Evolutionary conservation across 2,888 invertebrate genomes (phyloP), one percentile per base, ranked within the genome.

Genomic region (Eristalinus aeneus): DNA sequence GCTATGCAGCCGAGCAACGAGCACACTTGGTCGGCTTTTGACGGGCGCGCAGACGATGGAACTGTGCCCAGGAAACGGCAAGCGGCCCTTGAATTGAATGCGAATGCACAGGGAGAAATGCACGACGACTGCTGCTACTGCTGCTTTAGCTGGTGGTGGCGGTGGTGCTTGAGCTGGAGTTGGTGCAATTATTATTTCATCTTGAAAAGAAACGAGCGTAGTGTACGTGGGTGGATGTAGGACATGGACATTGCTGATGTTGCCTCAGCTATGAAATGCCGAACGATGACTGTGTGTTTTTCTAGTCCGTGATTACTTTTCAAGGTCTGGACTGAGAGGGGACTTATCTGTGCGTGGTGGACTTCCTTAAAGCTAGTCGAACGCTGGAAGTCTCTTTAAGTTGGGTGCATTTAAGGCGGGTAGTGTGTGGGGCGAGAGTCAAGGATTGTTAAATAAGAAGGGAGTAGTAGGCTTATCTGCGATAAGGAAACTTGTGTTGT

Each of bases 41-140:
- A 79, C 39, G 60, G 34, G 65, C 58, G 22, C 61, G 36, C 63
- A 16, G 34, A 65, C 65, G 65, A 56, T 16, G 39, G 56, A 23
- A 27, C 12, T 6, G 20, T n/a, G 34, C 32, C 65, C 65, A 58
- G 69, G 46, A 65, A 72, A 16, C 16, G 16, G 46, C 16, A 46
- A 46, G 16, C 46, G 68, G 65, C 71, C 65, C 80, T 76, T 72
- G 72, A 80, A 80, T 79, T 84, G 68, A 74, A 74, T 65, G 74
- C 22, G 64, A 78, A 27, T 27, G 64, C 11, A 16, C 10, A 16
- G 22, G 39, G 58, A 65, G 36, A 22, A 67, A 31, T 32, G n/a
- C 27, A 22, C 31, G 34, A 61, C 23, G n/a, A n/a, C n/a, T n/a
- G n/a, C n/a, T n/a, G n/a, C n/a, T n/a, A n/a, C n/a, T n/a, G n/a